Conservation (phyloP, 1,140 invertebrate species). For the Nephila pilipes region DNA sequence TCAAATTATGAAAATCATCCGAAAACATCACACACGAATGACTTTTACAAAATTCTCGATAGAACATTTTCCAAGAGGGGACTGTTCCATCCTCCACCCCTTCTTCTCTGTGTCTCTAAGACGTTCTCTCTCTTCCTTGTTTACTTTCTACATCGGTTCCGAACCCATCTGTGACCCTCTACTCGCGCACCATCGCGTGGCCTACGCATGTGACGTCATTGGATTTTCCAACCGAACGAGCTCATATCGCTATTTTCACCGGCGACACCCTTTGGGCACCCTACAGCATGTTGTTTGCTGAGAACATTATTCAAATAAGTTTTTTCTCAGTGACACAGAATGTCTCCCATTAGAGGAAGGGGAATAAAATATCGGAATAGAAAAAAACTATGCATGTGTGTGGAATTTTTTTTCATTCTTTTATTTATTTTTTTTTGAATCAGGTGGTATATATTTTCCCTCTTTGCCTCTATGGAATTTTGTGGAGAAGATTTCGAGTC, state of each 20-base stretch:
- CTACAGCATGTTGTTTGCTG: conserved; percentile 22
- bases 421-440: background rate
- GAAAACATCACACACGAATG: conserved; percentile 36
- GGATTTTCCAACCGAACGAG: conserved; percentile 56
- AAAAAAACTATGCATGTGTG: background rate
- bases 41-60: conserved; percentile 20
- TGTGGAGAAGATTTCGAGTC: background rate
- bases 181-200: background rate
- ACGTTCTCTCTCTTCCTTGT: conserved; percentile 17
- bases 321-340: conserved; percentile 23
- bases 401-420: background rate
- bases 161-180: conserved; percentile 44
- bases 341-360: conserved; percentile 21
- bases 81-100: background rate
- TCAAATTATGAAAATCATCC: conserved; percentile 53
- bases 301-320: conserved; percentile 62
- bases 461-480: background rate
- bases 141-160: conserved; percentile 33
- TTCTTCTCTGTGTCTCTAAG: background rate
- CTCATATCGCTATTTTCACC: conserved; percentile 26
- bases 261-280: conserved; percentile 23
- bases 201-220: conserved; percentile 15
- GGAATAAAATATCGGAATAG: conserved; percentile 31
- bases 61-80: conserved; percentile 7
- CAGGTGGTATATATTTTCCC: background rate